Base-by-base conservation (phyloP, 2,797 vertebrate genomes). In the Labroides dimidiatus region DNA sequence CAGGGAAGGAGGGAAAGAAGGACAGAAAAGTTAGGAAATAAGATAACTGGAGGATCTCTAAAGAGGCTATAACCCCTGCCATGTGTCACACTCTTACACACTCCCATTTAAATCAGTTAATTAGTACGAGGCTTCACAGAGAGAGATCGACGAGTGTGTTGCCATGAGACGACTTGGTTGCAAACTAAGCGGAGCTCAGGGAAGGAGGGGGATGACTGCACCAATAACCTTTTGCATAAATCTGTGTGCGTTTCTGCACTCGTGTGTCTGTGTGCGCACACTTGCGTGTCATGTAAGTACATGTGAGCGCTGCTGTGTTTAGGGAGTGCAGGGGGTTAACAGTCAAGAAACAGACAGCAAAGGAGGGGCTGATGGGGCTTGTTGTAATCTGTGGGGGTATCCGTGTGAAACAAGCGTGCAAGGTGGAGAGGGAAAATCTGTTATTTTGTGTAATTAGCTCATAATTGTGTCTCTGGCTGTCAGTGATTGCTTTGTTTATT, bases 401-500 rank as follows among this genome's bases (percentile, higher is more conserved):
- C 76, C 53, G 41, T 78, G 83, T 90, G 84, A 84, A 81, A 83
- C 80, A 71, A 69, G 66, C 52, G 24, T 69, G 78, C 68, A 90
- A 85, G 82, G 81, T 80, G 72, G 72, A 82, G 74, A 80, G 67
- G 65, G 70, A 82, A 84, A 85, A 89, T 82, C 71, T 86, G 88
- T 88, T 91, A 89, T 92, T 92, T 91, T 78, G 79, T 20, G 76
- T 93, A 94, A 93, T 91, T 90, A 78, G 75, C 69, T 78, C 79
- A 74, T 92, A 92, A 92, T 91, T 91, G 84, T 77, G 74, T 84
- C 76, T 78, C 73, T 84, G 72, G 75, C 84, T 85, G 82, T 81
- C 80, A 19, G 52, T 87, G 84, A 91, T 90, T 87, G 85, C 78
- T 89, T 91, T 91, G 88, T 93, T 91, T 90, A 86, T 90, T 69